These are phyloP conservation scores for Xiphophorus hellerii DNA, from an alignment of 2,113 vertebrate genomes.

Conservation along the genomic window DNA sequence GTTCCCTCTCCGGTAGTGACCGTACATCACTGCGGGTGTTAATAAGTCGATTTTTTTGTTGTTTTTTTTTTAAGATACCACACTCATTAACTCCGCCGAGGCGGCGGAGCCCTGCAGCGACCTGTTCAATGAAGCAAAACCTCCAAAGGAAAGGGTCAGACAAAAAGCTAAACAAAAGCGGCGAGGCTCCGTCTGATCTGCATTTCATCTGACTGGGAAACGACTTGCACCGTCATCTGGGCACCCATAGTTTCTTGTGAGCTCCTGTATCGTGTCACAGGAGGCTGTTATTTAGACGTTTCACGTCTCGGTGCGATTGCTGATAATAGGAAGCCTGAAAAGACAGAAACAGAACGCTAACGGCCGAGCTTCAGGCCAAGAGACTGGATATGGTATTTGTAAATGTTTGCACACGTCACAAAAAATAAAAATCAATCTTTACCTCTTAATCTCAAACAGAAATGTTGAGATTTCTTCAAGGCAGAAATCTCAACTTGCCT, in stretches of 20 bases:
- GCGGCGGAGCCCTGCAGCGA: slow-evolving; percentile 19
- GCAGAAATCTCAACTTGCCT: no score
- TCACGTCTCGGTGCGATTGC: neutral
- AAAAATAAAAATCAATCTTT: no score
- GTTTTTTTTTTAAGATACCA: neutral
- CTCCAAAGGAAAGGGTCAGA: slow-evolving; percentile 4
- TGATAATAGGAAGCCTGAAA: neutral
- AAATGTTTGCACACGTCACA: neutral
- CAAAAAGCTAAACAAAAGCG: rapidly evolving
- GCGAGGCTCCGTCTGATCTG: neutral
- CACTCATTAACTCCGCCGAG: slow-evolving; percentile 17
- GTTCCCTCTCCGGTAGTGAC: neutral
- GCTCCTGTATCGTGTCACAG: neutral
- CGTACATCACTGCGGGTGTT: slow-evolving; percentile 35
- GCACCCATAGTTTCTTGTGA: neutral
- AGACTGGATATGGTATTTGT: neutral
- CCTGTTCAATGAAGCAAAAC: slow-evolving; percentile 6
- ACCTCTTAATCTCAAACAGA: neutral
- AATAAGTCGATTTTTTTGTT: neutral
- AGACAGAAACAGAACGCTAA: neutral
- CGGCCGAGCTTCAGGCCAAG: no score
- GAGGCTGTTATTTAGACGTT: neutral
- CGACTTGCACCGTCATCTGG: neutral
- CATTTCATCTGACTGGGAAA: neutral
- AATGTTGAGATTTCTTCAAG: no score